Base-by-base conservation (phyloP, 2,113 vertebrate species). In the Chunga burmeisteri region DNA sequence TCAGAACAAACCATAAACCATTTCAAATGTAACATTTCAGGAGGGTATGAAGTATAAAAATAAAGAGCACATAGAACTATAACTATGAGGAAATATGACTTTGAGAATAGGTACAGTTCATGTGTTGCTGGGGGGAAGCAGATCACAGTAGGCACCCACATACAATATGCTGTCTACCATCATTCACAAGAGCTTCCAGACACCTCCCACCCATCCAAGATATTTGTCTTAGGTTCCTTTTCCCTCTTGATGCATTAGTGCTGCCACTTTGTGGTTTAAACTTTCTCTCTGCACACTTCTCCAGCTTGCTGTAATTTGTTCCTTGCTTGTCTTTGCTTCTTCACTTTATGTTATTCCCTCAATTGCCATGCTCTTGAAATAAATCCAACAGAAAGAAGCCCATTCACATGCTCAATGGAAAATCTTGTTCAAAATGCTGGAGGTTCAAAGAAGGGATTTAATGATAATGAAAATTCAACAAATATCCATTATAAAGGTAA, bases 151-250 rank as follows among this genome's bases (percentile, higher is more conserved):
- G 89, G 55, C 94, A 73, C 95, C 94, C 84, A 95, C 93, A 22
- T 9, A 14, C 89, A 93, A 59, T 91, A 90, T 96, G 97, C 81
- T 94, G 91, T 97, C 95, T 97, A 93, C 95, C 93, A 95, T 93
- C 81, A 70, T 93, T 91, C 91, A 67, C 91, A 91, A 93, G 91
- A 83, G 62, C 67, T 88, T 91, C 70, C 67, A 95, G 71, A 94
- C 86, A 95, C 86, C 93, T 95, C 93, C 95, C 71, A 95, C 91
- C 56, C n/a, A 62, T 9, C 63, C 53, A 91, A 91, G 59, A 46
- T 85, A 88, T 74, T 90, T 94, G 22, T 93, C 91, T 85, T 66
- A 34, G 40, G 38, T 50, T 92, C 16, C 32, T 80, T 87, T 87
- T 11, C 66, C 49, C 34, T 89, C 92, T n/a, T 42, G 9, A 52